A percentile compares a stretch with the other conserved stretches of the same genome.
phyloP scores from a whole-genome alignment of 1,140 invertebrate genomes.

The Papilio polytes region DNA sequence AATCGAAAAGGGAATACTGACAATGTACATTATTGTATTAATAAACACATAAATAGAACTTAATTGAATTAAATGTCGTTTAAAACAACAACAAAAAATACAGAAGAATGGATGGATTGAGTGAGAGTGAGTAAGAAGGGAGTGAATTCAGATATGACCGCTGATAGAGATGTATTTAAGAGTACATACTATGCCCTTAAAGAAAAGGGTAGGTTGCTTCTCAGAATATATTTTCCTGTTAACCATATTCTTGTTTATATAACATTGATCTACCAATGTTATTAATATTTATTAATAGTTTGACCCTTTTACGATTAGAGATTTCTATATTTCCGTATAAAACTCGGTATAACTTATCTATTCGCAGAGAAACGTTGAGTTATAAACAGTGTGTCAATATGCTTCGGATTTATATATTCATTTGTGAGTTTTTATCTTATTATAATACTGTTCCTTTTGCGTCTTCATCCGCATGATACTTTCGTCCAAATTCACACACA shows the following conservation, averaged over 20 bases:
- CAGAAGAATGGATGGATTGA: no score
- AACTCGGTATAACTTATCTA: background rate
- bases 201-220: background rate
- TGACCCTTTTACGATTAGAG: background rate
- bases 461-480: no score
- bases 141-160: no score
- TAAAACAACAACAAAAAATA: no score
- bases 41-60: no score
- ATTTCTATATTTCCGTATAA: background rate
- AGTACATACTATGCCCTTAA: no score
- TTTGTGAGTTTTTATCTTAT: slow-evolving; percentile 2
- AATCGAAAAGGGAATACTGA: no score
- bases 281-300: background rate
- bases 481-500: no score
- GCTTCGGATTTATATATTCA: background rate
- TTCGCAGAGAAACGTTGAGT: background rate
- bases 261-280: background rate
- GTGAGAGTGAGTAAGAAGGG: no score
- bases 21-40: no score
- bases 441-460: background rate
- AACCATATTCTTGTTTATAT: background rate
- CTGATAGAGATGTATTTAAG: no score
- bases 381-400: background rate
- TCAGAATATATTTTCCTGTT: background rate
- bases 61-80: no score